These are phyloP conservation scores for Oligia strigilis DNA, from an alignment of 2,888 invertebrate species.

Conservation along the genomic window DNA sequence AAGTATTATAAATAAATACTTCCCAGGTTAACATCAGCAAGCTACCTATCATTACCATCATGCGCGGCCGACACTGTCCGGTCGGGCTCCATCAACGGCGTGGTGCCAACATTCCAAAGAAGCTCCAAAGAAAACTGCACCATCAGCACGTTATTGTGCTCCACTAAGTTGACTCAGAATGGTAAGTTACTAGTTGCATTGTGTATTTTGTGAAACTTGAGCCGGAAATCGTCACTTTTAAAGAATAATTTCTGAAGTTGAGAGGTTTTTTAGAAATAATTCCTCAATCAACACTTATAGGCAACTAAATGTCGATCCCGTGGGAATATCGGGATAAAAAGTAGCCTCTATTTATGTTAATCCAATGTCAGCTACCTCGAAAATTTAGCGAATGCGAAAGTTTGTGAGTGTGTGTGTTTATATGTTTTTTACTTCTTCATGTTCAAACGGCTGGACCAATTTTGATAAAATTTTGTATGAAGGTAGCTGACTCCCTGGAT, in stretches of 20 bases:
- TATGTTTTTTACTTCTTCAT: too few relatives aligned
- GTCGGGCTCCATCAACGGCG: conserved; percentile 83
- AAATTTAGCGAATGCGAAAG: too few relatives aligned
- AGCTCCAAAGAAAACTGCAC: conserved; percentile 96
- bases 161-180: conserved; percentile 99
- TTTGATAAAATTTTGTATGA: too few relatives aligned
- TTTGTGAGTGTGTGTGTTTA: too few relatives aligned
- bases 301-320: too few relatives aligned
- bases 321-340: too few relatives aligned
- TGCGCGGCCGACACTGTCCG: conserved; percentile 91
- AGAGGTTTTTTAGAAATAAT: not conserved
- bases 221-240: not conserved
- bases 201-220: not conserved
- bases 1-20: not conserved
- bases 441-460: too few relatives aligned
- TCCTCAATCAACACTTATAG: not conserved
- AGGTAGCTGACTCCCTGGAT: too few relatives aligned
- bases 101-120: conserved; percentile 91
- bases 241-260: not conserved
- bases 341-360: too few relatives aligned
- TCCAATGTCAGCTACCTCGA: too few relatives aligned
- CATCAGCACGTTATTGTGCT: conserved; percentile 96
- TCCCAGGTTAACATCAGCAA: conserved; percentile 87
- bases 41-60: conserved; percentile 92
- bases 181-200: conserved; percentile 78